A percentile compares a stretch with the other conserved stretches of the same genome.
Evolutionary conservation across 2,888 invertebrate genomes (phyloP).

Genomic region (Drosophila infuscata): DNA sequence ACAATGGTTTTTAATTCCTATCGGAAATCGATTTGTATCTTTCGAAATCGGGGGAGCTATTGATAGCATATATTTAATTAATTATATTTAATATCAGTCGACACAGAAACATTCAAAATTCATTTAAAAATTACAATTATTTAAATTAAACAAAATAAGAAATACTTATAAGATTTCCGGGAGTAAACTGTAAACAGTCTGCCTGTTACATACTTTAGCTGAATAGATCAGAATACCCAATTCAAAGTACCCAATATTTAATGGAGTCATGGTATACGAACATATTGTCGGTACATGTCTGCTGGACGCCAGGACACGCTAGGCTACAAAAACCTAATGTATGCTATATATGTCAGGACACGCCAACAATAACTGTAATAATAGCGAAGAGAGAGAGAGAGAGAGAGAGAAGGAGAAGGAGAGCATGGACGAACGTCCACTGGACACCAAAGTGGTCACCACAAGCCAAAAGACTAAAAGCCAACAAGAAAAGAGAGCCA

Average conservation of each 20-base stretch:
- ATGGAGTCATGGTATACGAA: neutral
- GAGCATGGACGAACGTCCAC: neutral
- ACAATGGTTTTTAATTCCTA: neutral
- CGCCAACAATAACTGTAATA: slow-evolving; percentile 53
- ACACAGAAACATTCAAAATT: neutral
- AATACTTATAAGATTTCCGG: neutral
- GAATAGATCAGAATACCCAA: neutral
- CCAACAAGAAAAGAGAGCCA: neutral
- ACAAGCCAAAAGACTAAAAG: neutral
- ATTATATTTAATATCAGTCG: neutral
- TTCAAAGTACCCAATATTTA: neutral
- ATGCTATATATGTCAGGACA: slow-evolving; percentile 22
- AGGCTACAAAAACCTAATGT: neutral
- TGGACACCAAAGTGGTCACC: neutral
- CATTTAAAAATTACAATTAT: no score
- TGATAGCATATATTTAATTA: neutral
- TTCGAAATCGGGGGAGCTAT: neutral
- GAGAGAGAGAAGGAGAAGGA: neutral
- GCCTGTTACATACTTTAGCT: neutral
- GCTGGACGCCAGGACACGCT: neutral
- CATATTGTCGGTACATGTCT: neutral
- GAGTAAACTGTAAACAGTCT: neutral
- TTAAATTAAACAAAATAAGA: neutral
- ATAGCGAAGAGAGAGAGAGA: slow-evolving; percentile 23
- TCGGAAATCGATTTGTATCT: neutral